Evolutionary conservation across 2,888 invertebrate genomes (phyloP).

Genomic region (Rutpela maculata): DNA sequence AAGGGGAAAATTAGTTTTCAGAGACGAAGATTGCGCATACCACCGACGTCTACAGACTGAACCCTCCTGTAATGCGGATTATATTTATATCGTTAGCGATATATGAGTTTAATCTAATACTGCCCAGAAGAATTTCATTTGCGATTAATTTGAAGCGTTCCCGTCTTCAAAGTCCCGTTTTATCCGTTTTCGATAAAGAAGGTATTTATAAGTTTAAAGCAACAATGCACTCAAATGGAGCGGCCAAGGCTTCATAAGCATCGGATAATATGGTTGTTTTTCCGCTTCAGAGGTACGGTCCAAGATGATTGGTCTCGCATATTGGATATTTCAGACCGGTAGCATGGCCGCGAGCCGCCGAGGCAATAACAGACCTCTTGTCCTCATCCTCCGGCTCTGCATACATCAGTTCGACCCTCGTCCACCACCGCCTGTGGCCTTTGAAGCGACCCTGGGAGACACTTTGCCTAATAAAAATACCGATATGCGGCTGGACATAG

Average conservation of each 20-base stretch:
- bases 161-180: constrained; percentile 63
- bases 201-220: constrained; percentile 65
- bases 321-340: constrained; percentile 71
- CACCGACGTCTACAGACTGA: constrained; percentile 49
- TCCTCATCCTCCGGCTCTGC: constrained; percentile 61
- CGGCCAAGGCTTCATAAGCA: constrained; percentile 66
- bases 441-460: constrained; percentile 64
- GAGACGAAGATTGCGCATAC: constrained; percentile 62
- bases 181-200: constrained; percentile 56
- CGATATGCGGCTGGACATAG: constrained; percentile 70
- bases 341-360: constrained; percentile 65
- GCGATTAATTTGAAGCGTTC: constrained; percentile 69
- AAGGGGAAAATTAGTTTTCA: constrained; percentile 73
- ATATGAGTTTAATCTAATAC: constrained; percentile 65
- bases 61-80: constrained; percentile 39
- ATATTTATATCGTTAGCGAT: constrained; percentile 44
- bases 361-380: constrained; percentile 68
- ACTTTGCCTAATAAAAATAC: constrained; percentile 70
- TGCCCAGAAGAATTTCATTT: constrained; percentile 71
- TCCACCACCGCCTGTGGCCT: constrained; percentile 60
- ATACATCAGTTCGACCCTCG: constrained; percentile 65
- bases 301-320: constrained; percentile 71
- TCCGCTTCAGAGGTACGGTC: constrained; percentile 68
- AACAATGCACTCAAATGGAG: constrained; percentile 68
- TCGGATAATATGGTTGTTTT: constrained; percentile 72